Base-by-base conservation (phyloP, 1,140 invertebrate species). In the Papilio machaon region DNA sequence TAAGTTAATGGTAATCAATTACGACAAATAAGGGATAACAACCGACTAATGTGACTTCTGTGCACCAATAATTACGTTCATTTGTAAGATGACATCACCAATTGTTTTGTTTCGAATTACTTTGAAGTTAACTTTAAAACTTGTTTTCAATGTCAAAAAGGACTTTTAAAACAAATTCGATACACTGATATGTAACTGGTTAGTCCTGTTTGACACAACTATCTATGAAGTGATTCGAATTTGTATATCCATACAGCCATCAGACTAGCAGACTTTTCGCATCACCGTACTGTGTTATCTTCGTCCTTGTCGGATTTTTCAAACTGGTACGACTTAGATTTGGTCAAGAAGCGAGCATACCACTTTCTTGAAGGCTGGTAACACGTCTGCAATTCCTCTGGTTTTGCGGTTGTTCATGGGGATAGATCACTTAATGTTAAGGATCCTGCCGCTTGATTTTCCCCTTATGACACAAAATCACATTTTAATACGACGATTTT, bases 71-170 rank as follows among this genome's bases (percentile, higher is more conserved):
- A 64, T 64, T 64, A 64, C 60, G 10, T 30, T 30, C 9, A 64
- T 64, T 64, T 64, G 13, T 30, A 64, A 64, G 30, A 64, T 64
- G 60, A 64, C 60, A 64, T 64, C 60, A 64, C 8, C 60, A 64
- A 64, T 64, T 64, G 10, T 64, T 64, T 19, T 64, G 60, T 64
- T 64, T 64, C 23, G 19, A 30, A 64, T 64, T 64, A 10, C 10
- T 30, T 64, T 64, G 19, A 64, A 23, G 19, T 11, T 11, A 64
- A 64, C 60, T 23, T 64, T 60, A 23, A 64, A 64, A 64, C 60
- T 30, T 64, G 60, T 64, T 64, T 35, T 64, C 2, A 30, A 64
- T 11, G 5, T 35, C 23, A 15, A 30, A 6, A 23, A 60, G 19
- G 9, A 23, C 17, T 19, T 58, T 60, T 23, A 64, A 64, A 64